phyloP scores from a whole-genome alignment of 2,113 vertebrate species.

The Phoxinus phoxinus region DNA sequence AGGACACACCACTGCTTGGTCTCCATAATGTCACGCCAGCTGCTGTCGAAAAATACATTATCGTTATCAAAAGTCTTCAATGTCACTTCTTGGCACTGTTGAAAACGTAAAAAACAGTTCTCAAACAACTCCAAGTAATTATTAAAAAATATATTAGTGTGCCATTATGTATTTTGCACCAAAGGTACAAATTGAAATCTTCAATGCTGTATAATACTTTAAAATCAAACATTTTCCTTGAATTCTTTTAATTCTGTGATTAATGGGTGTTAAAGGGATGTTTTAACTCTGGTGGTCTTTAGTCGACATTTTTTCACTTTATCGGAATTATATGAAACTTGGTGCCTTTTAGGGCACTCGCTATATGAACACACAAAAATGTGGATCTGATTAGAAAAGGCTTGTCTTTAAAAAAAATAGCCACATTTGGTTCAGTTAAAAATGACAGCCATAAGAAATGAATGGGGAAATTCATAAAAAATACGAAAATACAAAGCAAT shows the following conservation, averaged over 20 bases:
- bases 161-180: background rate
- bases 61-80: background rate
- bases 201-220: background rate
- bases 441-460: background rate
- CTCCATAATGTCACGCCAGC: conserved; percentile 29
- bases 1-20: conserved; percentile 52
- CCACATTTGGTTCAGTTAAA: background rate
- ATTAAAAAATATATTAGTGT: background rate
- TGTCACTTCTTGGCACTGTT: conserved; percentile 7
- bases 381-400: background rate
- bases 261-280: background rate
- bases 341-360: background rate
- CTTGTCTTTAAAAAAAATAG: background rate
- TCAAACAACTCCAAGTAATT: background rate
- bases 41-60: background rate
- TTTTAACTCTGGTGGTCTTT: background rate
- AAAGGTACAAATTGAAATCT: background rate
- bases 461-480: background rate
- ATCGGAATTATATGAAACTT: background rate
- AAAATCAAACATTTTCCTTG: background rate
- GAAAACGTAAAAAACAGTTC: background rate
- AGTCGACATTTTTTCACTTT: background rate
- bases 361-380: background rate
- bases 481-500: background rate
- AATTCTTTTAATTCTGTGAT: background rate